Evolutionary conservation across 2,113 vertebrate species (phyloP), one percentile per base, ranked within the genome.

Genomic region (Antechinus stuartii): DNA sequence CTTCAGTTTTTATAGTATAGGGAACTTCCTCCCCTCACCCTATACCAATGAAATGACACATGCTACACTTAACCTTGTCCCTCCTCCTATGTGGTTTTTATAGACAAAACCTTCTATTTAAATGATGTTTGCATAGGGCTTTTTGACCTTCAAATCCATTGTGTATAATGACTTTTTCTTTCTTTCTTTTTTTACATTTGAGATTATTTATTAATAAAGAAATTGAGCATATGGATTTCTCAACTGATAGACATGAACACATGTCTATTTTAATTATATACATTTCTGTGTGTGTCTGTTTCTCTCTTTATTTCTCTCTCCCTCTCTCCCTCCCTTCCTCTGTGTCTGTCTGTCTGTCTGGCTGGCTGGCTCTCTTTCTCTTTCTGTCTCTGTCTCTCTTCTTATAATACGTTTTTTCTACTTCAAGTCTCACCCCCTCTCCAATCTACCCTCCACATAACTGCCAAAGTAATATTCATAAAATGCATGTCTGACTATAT

Each of bases 41-140:
- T 52, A 49, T 90, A 27, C 10, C 24, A 49, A 49, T 0, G 47
- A 46, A 90, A 90, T 12, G 24, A 52, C 25, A 30, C 47, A 90
- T 90, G 0, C 49, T 19, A 19, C n/a, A 42, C 91, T 91, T 94
- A 49, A 90, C 35, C 30, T 11, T 42, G 25, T 55, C 35, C 19
- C 23, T 27, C 19, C n/a, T 35, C 30, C 52, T 35, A n/a, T 54
- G 92, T 96, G 92, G 35, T 52, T 53, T 50, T 94, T 91, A 89
- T 2, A 84, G 56, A 92, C 61, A 89, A 90, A 91, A 50, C 16
- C 54, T 84, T 55, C 47, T 52, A 46, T 90, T 92, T 57, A 26
- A 52, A 91, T 89, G 90, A 57, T 50, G 92, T 76, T 35, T 84
- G 68, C 35, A 42, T 22, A 84, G 2, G n/a, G 16, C 19, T 84